Conservation (phyloP, 1,140 invertebrate species). For the Lucilia cuprina region DNA sequence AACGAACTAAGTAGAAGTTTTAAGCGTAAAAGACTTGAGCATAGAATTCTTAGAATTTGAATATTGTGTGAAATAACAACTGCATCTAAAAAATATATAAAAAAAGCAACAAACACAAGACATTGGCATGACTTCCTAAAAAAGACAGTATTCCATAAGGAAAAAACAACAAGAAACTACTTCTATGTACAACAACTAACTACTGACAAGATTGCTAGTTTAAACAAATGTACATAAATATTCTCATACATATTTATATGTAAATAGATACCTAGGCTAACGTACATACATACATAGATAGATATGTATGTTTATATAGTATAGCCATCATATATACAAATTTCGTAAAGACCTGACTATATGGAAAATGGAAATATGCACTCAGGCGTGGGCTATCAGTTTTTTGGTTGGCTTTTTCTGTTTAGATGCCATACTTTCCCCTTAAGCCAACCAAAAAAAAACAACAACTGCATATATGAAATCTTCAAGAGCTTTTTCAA, state of each 20-base stretch:
- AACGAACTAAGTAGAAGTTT: background rate
- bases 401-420: background rate
- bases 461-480: background rate
- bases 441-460: too few species aligned
- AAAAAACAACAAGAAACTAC: background rate
- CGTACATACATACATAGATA: background rate
- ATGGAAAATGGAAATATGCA: background rate
- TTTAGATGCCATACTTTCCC: background rate
- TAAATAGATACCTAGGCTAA: background rate
- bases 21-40: constrained; percentile 30
- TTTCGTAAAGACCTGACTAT: background rate
- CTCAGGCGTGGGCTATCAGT: constrained; percentile 17
- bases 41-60: constrained; percentile 32
- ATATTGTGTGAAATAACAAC: constrained; percentile 35
- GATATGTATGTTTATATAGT: background rate
- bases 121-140: constrained; percentile 16
- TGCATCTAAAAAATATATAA: background rate
- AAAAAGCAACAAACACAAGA: constrained; percentile 1
- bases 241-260: background rate
- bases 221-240: background rate
- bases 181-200: background rate
- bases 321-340: background rate
- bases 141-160: constrained; percentile 10
- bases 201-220: constrained; percentile 12
- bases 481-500: background rate